Percentiles rank a stretch among this genome's conserved stretches.
These are phyloP conservation scores for Chrysochloris asiatica DNA, from an alignment of 2,113 vertebrate genomes.

Conservation along the genomic window DNA sequence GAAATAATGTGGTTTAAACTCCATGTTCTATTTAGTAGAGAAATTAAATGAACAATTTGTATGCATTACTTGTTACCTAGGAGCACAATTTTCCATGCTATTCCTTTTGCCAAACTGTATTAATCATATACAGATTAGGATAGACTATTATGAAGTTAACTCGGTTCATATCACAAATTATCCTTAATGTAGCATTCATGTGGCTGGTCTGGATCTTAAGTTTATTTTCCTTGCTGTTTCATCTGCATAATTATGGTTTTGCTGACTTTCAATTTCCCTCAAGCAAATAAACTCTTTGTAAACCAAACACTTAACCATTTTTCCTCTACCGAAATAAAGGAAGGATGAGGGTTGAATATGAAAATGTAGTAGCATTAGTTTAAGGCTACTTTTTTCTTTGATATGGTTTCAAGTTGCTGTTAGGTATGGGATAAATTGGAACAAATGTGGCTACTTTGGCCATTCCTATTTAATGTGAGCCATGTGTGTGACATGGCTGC, in stretches of 20 bases:
- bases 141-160: conserved; percentile 55
- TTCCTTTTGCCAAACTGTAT: conserved; percentile 65
- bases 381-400: not conserved
- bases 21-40: conserved; percentile 43
- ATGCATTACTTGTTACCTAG: conserved; percentile 51
- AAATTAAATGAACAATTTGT: conserved; percentile 61
- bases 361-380: too few relatives aligned
- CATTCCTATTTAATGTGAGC: too few relatives aligned
- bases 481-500: not conserved
- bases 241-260: conserved; percentile 65
- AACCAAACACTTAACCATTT: conserved; percentile 43
- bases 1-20: conserved; percentile 54
- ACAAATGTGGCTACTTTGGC: not conserved
- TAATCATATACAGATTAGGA: conserved; percentile 61
- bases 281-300: conserved; percentile 49
- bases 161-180: conserved; percentile 53
- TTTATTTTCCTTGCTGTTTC: conserved; percentile 63
- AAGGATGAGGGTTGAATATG: too few relatives aligned
- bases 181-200: not conserved
- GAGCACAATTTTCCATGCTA: conserved; percentile 25
- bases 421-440: conserved; percentile 31
- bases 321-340: not conserved
- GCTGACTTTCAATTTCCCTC: conserved; percentile 57
- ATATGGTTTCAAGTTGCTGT: conserved; percentile 23
- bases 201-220: conserved; percentile 27